phyloP scores from a whole-genome alignment of 2,113 vertebrate genomes.

The Equus quagga region DNA sequence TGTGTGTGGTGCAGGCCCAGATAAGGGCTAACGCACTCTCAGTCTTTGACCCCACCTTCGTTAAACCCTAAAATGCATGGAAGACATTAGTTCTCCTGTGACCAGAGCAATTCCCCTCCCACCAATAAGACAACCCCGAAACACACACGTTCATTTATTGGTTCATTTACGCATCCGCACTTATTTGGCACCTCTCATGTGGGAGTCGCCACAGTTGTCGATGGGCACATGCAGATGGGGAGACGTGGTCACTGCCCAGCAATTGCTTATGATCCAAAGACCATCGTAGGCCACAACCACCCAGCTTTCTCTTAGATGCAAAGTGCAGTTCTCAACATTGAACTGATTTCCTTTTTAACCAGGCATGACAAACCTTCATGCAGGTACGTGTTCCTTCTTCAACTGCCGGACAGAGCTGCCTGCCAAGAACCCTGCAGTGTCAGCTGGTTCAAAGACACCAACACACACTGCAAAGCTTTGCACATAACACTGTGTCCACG shows the following conservation, averaged over 20 bases:
- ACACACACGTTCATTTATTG: fast-evolving
- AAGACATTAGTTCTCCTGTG: fast-evolving
- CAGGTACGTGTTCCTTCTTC: fast-evolving
- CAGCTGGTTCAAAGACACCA: fast-evolving
- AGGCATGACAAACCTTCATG: fast-evolving
- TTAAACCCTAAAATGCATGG: neutral
- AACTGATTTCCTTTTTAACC: neutral
- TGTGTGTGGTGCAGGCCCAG: neutral
- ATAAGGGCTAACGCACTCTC: neutral
- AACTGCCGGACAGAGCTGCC: too few species aligned
- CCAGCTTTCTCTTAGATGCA: fast-evolving
- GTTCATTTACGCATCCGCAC: too few species aligned
- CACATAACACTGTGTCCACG: fast-evolving
- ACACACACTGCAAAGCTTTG: fast-evolving
- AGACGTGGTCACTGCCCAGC: fast-evolving
- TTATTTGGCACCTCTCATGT: fast-evolving
- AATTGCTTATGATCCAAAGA: fast-evolving
- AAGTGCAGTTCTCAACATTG: fast-evolving
- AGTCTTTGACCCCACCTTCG: fast-evolving
- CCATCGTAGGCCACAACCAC: fast-evolving
- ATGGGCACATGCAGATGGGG: fast-evolving
- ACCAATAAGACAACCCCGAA: fast-evolving
- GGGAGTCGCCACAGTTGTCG: fast-evolving
- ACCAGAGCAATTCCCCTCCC: neutral
- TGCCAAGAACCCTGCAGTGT: neutral